Conservation (phyloP, 2,797 vertebrate genomes). For the Malurus leucopterus region DNA sequence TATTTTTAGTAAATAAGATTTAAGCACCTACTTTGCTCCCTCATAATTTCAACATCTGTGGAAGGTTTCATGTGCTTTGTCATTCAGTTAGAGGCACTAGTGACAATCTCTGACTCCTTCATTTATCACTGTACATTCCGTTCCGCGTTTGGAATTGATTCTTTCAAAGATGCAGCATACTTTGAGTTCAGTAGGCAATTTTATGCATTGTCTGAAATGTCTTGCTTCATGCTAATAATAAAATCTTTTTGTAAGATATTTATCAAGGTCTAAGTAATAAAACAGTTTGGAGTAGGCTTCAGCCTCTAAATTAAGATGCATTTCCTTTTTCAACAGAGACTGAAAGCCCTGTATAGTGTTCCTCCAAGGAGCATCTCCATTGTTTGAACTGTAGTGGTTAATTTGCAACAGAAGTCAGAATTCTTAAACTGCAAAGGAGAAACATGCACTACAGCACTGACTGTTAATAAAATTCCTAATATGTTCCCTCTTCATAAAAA, state of each 20-base stretch:
- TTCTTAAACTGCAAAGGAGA: slow-evolving; percentile 29
- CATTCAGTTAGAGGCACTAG: not conserved
- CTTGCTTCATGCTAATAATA: not conserved
- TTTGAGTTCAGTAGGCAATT: slow-evolving; percentile 5
- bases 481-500: slow-evolving; percentile 12
- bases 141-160: slow-evolving; percentile 18
- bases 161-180: not conserved
- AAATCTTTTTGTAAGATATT: not conserved
- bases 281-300: not conserved
- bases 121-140: slow-evolving; percentile 28
- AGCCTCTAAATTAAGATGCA: not conserved
- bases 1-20: slow-evolving; percentile 41
- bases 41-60: slow-evolving; percentile 49
- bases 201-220: not conserved
- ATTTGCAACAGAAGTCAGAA: not conserved
- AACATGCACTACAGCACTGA: not conserved
- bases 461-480: slow-evolving; percentile 15
- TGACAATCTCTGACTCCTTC: not conserved
- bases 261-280: not conserved
- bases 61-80: slow-evolving; percentile 15
- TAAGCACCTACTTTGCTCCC: slow-evolving; percentile 24
- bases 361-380: not conserved
- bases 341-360: not conserved
- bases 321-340: not conserved
- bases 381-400: not conserved